Evolutionary conservation across 2,888 invertebrate species (phyloP).

Genomic region (Drosophila testacea): DNA sequence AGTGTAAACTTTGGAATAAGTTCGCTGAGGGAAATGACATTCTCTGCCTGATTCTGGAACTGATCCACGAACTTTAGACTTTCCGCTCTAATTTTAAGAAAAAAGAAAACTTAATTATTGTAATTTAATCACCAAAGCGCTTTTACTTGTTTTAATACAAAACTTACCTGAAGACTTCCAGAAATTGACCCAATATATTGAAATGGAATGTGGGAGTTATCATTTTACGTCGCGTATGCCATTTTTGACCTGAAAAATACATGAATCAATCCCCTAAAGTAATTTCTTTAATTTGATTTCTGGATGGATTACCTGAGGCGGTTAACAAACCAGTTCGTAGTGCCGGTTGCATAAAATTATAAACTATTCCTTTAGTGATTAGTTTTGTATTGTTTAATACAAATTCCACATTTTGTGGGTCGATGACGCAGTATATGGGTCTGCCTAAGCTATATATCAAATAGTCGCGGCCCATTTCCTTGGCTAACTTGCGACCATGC

Average conservation of each 20-base stretch:
- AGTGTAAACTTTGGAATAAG: conserved; percentile 75
- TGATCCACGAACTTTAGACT: conserved; percentile 69
- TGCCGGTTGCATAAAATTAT: conserved; percentile 73
- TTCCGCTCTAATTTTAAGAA: conserved; percentile 62
- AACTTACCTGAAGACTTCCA: conserved; percentile 76
- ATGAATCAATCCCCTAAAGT: background rate
- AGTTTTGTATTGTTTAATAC: conserved; percentile 69
- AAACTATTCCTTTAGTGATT: conserved; percentile 71
- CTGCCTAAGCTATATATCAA: conserved; percentile 62
- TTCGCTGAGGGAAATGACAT: conserved; percentile 59
- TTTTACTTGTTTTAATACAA: background rate
- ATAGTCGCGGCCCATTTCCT: conserved; percentile 55
- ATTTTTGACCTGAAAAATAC: conserved; percentile 64
- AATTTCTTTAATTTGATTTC: too few relatives aligned
- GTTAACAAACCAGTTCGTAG: conserved; percentile 72
- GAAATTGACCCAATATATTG: conserved; percentile 77
- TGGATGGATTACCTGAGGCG: conserved; percentile 48
- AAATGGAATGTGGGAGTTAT: conserved; percentile 76
- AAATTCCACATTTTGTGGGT: conserved; percentile 67
- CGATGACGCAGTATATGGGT: conserved; percentile 65
- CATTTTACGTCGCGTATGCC: conserved; percentile 70
- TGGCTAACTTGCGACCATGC: conserved; percentile 45
- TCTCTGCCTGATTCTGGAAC: conserved; percentile 48
- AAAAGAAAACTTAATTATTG: background rate
- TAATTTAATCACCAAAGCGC: too few relatives aligned